Evolutionary conservation across 2,888 invertebrate species (phyloP), one percentile per base, ranked within the genome.

Genomic region (Drosophila sordidula): DNA sequence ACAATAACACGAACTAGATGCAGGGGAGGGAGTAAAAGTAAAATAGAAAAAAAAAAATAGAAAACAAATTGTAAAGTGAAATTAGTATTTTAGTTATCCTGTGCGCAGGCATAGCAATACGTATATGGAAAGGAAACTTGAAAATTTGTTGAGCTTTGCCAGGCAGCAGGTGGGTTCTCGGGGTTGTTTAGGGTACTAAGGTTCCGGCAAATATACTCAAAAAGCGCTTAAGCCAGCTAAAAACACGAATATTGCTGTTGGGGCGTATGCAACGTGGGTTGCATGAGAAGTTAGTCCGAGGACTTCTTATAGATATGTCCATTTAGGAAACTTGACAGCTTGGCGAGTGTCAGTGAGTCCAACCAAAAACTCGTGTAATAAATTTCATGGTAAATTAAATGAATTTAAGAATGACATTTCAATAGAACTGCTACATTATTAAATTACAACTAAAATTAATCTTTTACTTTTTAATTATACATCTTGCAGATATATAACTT

Each of bases 61-160:
- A 81, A 80, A 87, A 84, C 81, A 84, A 84, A 87, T 84, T 83
- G 77, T 87, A 84, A 84, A 84, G 84, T 87, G 84, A 84, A 87
- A 87, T 85, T 87, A 87, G 84, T 85, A 85, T 87, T 87, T 87
- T 85, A 87, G 84, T 83, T 87, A 84, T 84, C 83, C 84, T 81
- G 77, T 72, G 81, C 75, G 56, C 72, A 84, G 79, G 66, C 76
- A 78, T 52, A 78, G 62, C 47, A 68, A 51, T 70, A 59, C 45
- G 65, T 58, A 59, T 46, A 41, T 42, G 16, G 5, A 18, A 12
- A 49, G 47, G 44, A 64, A 64, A 75, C 68, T 64, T 71, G 76
- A 54, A 75, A 75, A 75, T 75, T 75, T 75, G 75, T 67, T 57
- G 46, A 63, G 39, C 61, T 63, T 49, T 18, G 52, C 36, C 29